Base-by-base conservation (phyloP, 2,113 vertebrate genomes). In the Colaptes auratus region DNA sequence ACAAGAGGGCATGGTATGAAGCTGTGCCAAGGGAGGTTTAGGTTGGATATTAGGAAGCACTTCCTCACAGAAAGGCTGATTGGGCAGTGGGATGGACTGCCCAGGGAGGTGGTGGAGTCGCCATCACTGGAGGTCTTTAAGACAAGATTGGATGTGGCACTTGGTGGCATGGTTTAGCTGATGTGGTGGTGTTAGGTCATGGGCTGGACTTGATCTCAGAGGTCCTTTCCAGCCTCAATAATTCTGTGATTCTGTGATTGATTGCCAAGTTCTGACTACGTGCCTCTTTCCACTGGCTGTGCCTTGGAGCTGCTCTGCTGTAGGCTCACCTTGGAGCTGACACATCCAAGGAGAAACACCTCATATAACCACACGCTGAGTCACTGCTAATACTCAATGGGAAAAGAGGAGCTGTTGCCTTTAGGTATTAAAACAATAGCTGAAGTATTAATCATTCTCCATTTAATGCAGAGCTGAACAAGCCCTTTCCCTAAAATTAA, bases 361-460 rank as follows among this genome's bases (percentile, higher is more conserved):
- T 89, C 81, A 74, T 81, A 82, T 73, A 77, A 94, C 95, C 80
- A 16, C 92, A 94, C 7, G 17, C 85, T 95, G 70, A 90, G 53
- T 90, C 91, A 88, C 46, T 60, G 65, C 84, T 91, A 70, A 18
- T 17, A 15, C 50, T 72, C 81, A 88, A 75, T 94, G 64, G 79
- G 70, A 92, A 96, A 96, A 94, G 31, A 74, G 69, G 30, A 50
- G 48, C 76, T 86, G 71, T 85, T 52, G 12, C 70, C 82, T 96
- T 59, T 79, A 95, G 90, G 87, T 86, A 82, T 82, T 93, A 85
- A 85, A 80, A 92, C 87, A 84, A 96, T 86, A 95, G 70, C 48
- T 64, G 82, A 94, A 83, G 88, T 67, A 86, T 96, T 97, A 95
- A 95, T 94, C 76, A 96, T 60, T 82, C 76, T 80, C 69, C 71